phyloP scores from a whole-genome alignment of 2,113 vertebrate species.

The Lasiurus cinereus region DNA sequence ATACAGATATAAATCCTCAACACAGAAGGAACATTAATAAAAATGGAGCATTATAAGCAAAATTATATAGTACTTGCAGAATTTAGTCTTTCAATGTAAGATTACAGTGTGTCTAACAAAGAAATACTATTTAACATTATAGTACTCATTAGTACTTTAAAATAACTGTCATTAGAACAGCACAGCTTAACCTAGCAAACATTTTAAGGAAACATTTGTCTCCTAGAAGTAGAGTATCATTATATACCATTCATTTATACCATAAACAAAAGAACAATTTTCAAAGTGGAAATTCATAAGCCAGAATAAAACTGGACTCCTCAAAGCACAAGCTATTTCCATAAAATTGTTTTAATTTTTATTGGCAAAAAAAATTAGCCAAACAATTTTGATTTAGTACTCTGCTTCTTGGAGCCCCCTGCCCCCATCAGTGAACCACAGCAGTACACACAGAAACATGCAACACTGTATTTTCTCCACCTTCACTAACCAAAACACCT shows the following conservation, averaged over 20 bases:
- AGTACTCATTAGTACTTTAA: constrained; percentile 76
- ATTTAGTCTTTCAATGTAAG: constrained; percentile 75
- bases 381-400: constrained; percentile 80
- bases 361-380: constrained; percentile 84
- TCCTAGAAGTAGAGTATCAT: constrained; percentile 75
- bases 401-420: constrained; percentile 83
- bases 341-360: constrained; percentile 85
- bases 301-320: constrained; percentile 79
- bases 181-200: constrained; percentile 80
- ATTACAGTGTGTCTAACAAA: constrained; percentile 65
- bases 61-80: constrained; percentile 82
- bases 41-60: constrained; percentile 80
- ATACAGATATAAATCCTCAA: constrained; percentile 82
- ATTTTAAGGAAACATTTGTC: constrained; percentile 79
- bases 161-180: constrained; percentile 74
- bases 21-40: constrained; percentile 81
- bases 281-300: constrained; percentile 79
- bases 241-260: constrained; percentile 70
- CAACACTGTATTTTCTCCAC: constrained; percentile 85
- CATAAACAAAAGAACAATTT: constrained; percentile 75
- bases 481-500: constrained; percentile 86
- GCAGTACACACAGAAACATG: constrained; percentile 84
- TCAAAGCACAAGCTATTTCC: constrained; percentile 85
- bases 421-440: constrained; percentile 76
- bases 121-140: constrained; percentile 76